phyloP scores from a whole-genome alignment of 2,888 invertebrate species.

The Standfussiana lucernea region DNA sequence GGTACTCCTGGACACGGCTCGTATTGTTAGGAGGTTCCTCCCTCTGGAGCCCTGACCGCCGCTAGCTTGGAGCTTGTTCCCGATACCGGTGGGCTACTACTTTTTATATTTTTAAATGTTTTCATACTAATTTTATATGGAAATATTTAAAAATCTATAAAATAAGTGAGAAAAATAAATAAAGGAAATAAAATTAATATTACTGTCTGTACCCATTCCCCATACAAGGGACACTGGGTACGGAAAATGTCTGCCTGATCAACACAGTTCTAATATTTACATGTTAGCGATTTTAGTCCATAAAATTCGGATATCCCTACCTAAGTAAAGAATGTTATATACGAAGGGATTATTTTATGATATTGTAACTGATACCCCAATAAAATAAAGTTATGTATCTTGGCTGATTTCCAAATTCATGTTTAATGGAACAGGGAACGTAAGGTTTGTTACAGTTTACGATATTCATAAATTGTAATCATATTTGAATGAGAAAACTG shows the following conservation, averaged over 20 bases:
- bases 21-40: no score
- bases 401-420: slow-evolving; percentile 23
- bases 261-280: neutral
- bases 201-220: neutral
- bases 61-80: no score
- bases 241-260: neutral
- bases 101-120: no score
- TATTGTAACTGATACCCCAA: slow-evolving; percentile 8
- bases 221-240: neutral
- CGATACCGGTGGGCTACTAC: no score
- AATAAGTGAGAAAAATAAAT: no score
- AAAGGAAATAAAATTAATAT: no score
- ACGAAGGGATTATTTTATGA: slow-evolving; percentile 2
- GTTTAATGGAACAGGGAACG: neutral
- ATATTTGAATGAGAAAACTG: neutral
- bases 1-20: no score
- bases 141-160: no score
- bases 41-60: no score
- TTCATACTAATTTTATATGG: no score
- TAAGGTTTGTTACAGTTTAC: neutral
- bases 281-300: neutral
- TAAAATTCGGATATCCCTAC: neutral
- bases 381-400: slow-evolving; percentile 15
- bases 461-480: neutral
- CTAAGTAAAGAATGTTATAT: neutral